Evolutionary conservation across 2,888 invertebrate genomes (phyloP).

Genomic region (Ditula angustiorana): DNA sequence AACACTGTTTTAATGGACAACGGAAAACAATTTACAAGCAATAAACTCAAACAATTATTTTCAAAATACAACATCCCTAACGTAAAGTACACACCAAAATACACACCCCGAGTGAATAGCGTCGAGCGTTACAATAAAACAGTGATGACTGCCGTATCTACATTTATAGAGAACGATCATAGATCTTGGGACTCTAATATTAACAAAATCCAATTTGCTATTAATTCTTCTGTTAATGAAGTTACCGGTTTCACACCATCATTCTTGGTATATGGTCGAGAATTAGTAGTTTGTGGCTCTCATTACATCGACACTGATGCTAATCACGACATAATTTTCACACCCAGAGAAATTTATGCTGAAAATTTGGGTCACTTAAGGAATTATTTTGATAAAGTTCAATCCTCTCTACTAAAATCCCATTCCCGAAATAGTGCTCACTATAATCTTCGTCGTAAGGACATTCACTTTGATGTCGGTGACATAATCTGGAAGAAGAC

Average conservation of each 20-base stretch:
- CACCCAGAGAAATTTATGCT: constrained; percentile 27
- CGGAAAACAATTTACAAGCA: no score
- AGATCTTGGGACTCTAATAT: no score
- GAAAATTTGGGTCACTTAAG: constrained; percentile 24
- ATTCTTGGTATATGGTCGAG: constrained; percentile 44
- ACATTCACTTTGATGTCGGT: background rate
- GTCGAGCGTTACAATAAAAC: no score
- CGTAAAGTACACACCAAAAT: background rate
- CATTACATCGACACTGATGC: constrained; percentile 14
- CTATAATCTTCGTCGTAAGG: background rate
- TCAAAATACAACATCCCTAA: constrained; percentile 28
- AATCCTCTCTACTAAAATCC: background rate
- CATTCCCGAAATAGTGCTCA: background rate
- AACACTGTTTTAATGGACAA: background rate
- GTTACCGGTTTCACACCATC: constrained; percentile 43
- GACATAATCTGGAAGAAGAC: no score
- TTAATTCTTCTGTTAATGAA: no score
- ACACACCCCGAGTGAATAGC: background rate
- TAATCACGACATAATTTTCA: constrained; percentile 32
- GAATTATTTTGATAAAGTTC: constrained; percentile 6
- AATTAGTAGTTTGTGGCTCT: background rate
- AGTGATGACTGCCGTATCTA: no score
- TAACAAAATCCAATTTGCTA: no score
- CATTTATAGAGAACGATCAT: no score
- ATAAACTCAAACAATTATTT: constrained; percentile 5